A percentile compares a stretch with the other conserved stretches of the same genome.
Conservation (phyloP, 2,113 vertebrate species). For the Rhipidura dahli region DNA sequence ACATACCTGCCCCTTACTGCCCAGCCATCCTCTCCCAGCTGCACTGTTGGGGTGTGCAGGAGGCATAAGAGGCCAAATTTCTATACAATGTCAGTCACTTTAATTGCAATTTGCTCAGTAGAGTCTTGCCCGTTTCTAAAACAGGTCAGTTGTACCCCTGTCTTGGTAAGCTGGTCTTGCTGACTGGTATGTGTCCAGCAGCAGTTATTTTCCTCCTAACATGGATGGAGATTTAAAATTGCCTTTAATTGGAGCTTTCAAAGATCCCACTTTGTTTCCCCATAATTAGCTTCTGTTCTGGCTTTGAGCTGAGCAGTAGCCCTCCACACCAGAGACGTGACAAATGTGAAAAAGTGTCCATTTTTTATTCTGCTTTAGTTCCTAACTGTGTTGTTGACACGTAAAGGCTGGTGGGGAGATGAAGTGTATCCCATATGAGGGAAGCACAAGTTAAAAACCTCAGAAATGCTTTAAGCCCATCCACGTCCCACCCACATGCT, state of each 20-base stretch:
- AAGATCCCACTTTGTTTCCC: not conserved
- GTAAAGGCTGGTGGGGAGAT: not conserved
- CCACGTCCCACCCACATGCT: not conserved
- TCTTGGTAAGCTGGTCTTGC: not conserved
- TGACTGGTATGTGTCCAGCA: not conserved
- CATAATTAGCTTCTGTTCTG: not conserved
- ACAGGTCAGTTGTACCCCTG: not conserved
- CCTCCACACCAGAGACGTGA: not conserved
- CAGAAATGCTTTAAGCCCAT: not conserved
- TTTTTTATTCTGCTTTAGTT: not conserved
- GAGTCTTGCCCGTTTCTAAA: not conserved
- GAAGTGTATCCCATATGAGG: not conserved
- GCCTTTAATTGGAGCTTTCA: not conserved
- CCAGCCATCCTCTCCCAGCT: not conserved
- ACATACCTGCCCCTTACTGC: not conserved
- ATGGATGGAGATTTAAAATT: not conserved
- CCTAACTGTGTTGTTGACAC: not conserved
- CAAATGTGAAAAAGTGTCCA: not conserved
- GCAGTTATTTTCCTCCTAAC: not conserved
- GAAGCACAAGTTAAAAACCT: not conserved
- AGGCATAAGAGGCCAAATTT: not conserved
- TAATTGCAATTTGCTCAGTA: not conserved
- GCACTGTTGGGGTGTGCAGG: not conserved
- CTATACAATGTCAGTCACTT: accelerated
- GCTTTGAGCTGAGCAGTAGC: not conserved